These are phyloP conservation scores for Bimastos eiseni DNA, from an alignment of 2,888 invertebrate genomes.

Conservation along the genomic window DNA sequence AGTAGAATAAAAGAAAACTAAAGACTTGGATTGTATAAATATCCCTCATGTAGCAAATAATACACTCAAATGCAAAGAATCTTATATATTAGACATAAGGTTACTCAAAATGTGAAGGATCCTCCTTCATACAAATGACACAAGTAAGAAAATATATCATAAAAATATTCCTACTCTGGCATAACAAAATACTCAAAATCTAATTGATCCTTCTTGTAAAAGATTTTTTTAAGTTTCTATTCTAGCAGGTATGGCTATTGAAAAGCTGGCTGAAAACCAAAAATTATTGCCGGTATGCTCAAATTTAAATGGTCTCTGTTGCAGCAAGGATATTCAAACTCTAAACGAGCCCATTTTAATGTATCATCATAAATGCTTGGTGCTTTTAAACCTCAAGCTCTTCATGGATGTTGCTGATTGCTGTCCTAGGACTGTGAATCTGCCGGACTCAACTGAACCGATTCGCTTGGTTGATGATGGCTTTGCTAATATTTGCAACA, in stretches of 20 bases:
- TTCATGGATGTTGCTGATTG: neutral
- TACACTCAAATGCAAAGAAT: neutral
- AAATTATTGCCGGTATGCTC: neutral
- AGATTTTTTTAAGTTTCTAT: neutral
- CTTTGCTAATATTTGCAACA: conserved; percentile 89
- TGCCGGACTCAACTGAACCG: conserved; percentile 74
- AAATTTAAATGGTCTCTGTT: neutral
- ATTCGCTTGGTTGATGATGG: conserved; percentile 91
- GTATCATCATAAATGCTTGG: neutral
- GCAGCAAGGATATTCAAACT: neutral
- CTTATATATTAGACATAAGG: neutral
- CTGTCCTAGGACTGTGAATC: conserved; percentile 69
- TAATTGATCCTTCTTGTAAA: neutral
- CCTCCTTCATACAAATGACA: too few species aligned
- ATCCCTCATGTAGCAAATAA: neutral
- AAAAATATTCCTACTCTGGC: neutral
- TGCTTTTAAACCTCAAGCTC: neutral
- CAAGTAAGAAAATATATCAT: neutral
- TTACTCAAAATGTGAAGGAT: neutral
- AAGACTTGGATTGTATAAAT: neutral
- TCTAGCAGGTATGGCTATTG: neutral
- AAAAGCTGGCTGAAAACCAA: neutral
- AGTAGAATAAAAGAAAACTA: neutral
- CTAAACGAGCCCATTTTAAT: neutral
- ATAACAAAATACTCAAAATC: neutral